A percentile compares a stretch with the other conserved stretches of the same genome.
phyloP scores from a whole-genome alignment of 2,797 vertebrate species.

The Oceanodroma leucorhoa region DNA sequence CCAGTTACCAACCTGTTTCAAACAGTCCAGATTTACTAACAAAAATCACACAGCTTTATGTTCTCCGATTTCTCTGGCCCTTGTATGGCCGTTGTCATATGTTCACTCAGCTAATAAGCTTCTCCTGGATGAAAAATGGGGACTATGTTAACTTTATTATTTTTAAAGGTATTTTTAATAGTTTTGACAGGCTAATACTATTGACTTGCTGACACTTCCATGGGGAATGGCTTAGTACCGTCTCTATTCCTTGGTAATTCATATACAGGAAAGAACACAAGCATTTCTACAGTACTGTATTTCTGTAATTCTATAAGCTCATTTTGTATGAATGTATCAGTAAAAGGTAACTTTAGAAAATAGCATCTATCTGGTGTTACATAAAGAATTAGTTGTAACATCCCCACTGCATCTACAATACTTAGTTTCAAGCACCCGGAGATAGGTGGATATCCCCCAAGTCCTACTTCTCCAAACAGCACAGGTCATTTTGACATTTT shows the following conservation, averaged over 20 bases:
- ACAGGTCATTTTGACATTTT: slow-evolving; percentile 2
- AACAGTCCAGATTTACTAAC: neutral
- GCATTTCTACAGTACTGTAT: neutral
- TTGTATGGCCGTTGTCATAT: neutral
- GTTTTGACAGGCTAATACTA: neutral
- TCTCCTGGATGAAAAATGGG: neutral
- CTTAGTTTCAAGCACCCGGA: neutral
- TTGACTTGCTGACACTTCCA: neutral
- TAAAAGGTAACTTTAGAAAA: neutral
- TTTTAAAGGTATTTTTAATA: neutral
- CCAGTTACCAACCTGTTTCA: neutral
- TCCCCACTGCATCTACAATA: neutral
- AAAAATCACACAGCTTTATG: neutral
- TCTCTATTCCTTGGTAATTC: neutral
- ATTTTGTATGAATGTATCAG: neutral
- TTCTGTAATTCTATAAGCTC: neutral
- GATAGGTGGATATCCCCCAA: neutral
- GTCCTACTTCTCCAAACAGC: neutral
- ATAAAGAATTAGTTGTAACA: neutral
- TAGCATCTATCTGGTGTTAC: neutral
- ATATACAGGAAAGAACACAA: neutral
- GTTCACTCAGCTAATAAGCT: neutral
- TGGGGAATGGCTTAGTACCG: neutral
- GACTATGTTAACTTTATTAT: neutral
- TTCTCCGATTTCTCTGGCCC: neutral